Base-by-base conservation (phyloP, 2,888 invertebrate species). In the Anagyrus pseudococci region DNA sequence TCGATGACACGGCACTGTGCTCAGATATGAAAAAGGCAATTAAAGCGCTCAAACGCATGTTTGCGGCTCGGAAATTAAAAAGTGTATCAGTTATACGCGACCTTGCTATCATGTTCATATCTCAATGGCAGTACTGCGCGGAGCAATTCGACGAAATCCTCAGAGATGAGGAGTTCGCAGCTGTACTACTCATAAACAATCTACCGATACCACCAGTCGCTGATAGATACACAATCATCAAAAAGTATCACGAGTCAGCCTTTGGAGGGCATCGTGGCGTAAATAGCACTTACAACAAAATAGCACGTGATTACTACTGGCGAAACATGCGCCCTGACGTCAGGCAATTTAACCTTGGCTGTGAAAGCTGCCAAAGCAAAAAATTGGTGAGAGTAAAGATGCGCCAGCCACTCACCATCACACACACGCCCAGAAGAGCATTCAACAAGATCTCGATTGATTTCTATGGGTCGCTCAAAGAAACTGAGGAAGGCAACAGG, bases 391-490 rank as follows among this genome's bases (percentile, higher is more conserved):
- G 2, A 3, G 17, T 19, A 2, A 43, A 43, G 17, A 43, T 13
- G 6, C 6, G 33, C 6, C 6, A 8, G 33, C 33, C 33, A 33
- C 6, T 33, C 7, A 6, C 7, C 33, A 33, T 33, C 6, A 33
- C 33, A 13, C 7, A 33, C 13, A 33, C 33, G 6, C 33, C 33
- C n/a, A n/a, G n/a, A n/a, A n/a, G n/a, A n/a, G n/a, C n/a, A n/a
- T n/a, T n/a, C n/a, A n/a, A n/a, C n/a, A n/a, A n/a, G n/a, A 48
- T 57, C 8, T 37, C 48, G 1, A 17, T 48, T 33, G 40, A 57
- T 29, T 41, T 49, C 8, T 37, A 33, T 4, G 57, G 48, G 4
- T 49, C 57, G 10, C 15, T 48, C 6, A 13, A 23, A 17, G 2
- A 15, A 19, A 17, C 29, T 4, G n/a, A 1, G 6, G 3, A 19